Base-by-base conservation (phyloP, 2,113 vertebrate species). In the Ageneiosus marmoratus region DNA sequence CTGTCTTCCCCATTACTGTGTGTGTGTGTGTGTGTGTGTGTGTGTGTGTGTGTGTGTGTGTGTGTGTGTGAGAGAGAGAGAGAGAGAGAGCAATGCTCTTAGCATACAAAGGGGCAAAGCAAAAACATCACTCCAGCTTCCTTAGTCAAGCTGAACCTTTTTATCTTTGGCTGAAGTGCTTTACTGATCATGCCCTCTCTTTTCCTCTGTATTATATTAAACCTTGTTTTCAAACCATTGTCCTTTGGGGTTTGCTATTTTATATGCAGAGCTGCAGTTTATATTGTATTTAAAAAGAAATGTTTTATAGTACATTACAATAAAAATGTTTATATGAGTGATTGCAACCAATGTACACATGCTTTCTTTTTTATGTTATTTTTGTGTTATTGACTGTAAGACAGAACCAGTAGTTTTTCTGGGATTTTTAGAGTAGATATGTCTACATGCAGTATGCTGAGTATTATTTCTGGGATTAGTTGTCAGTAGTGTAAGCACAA, bases 1-100 rank as follows among this genome's bases (percentile, higher is more conserved):
- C 55, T 27, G 22, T 74, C 80, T 7, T 29, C 79, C 27, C 82
- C 83, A 84, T 89, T 79, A 83, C 88, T 84, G 72, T 85, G 83
- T 85, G 76, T 76, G 73, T 37, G 20, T n/a, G n/a, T n/a, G n/a
- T n/a, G n/a, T n/a, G n/a, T n/a, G n/a, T n/a, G n/a, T n/a, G n/a
- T n/a, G n/a, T n/a, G n/a, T n/a, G n/a, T n/a, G n/a, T n/a, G n/a
- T n/a, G n/a, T n/a, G n/a, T n/a, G n/a, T n/a, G n/a, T n/a, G n/a
- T n/a, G n/a, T n/a, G n/a, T n/a, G n/a, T n/a, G n/a, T n/a, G n/a
- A n/a, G n/a, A n/a, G n/a, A n/a, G n/a, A n/a, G n/a, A n/a, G n/a
- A 78, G 37, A 82, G 46, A 82, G 46, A 83, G 79, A 82, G 58
- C 63, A 67, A 37, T 58, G 41, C 75, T 69, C 86, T 87, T 56